Percentiles rank a stretch among this genome's conserved stretches.
These are phyloP conservation scores for Serripes groenlandicus DNA, from an alignment of 2,888 invertebrate genomes.

Conservation along the genomic window DNA sequence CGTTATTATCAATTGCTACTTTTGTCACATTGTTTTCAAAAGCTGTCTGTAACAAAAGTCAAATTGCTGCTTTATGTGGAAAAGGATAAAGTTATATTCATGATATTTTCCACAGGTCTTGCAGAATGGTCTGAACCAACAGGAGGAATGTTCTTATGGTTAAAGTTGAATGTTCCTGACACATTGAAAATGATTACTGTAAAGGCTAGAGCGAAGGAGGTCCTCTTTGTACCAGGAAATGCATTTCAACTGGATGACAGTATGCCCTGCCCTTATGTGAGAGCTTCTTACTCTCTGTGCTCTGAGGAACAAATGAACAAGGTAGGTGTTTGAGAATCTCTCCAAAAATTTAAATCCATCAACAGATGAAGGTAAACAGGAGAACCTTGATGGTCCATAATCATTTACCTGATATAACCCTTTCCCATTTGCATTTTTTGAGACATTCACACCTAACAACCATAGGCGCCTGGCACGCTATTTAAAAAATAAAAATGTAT, in stretches of 20 bases:
- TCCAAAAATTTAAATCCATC: too few species aligned
- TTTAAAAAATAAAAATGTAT: too few species aligned
- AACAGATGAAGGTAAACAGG: too few species aligned
- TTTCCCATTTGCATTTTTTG: neutral
- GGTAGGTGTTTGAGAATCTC: conserved; percentile 33
- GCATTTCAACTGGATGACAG: conserved; percentile 90
- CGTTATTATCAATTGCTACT: too few species aligned
- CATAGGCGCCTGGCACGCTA: too few species aligned
- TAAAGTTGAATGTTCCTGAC: conserved; percentile 91
- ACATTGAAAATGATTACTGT: conserved; percentile 92
- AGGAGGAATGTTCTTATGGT: conserved; percentile 94
- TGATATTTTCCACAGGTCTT: too few species aligned
- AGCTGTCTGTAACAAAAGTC: too few species aligned
- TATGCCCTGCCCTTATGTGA: conserved; percentile 90
- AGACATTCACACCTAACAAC: neutral
- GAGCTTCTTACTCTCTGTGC: conserved; percentile 91
- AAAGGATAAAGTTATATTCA: too few species aligned
- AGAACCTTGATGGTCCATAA: neutral
- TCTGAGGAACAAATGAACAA: conserved; percentile 85
- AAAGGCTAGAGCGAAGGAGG: conserved; percentile 90
- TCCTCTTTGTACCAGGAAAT: conserved; percentile 90
- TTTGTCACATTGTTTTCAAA: too few species aligned
- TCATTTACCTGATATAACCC: neutral
- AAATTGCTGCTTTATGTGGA: too few species aligned
- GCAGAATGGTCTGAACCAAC: conserved; percentile 90